phyloP scores from a whole-genome alignment of 2,888 invertebrate species.

The Scaptomyza parva region DNA sequence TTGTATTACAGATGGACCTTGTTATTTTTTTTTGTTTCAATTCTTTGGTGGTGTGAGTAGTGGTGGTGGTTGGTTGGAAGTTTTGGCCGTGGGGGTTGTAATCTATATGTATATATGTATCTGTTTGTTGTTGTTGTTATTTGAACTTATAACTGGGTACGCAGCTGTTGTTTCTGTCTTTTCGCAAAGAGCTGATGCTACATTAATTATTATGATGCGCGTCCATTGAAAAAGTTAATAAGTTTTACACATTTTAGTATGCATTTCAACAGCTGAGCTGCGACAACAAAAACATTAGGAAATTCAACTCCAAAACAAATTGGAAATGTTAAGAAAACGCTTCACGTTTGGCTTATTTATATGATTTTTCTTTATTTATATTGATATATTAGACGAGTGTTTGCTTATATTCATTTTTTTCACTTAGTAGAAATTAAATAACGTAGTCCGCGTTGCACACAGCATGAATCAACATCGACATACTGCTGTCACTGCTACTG shows the following conservation, averaged over 20 bases:
- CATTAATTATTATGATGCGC: slow-evolving; percentile 33
- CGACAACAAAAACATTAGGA: slow-evolving; percentile 5
- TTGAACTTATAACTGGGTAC: slow-evolving; percentile 50
- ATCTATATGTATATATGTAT: slow-evolving; percentile 56
- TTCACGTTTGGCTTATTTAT: slow-evolving; percentile 34
- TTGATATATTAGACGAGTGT: slow-evolving; percentile 58
- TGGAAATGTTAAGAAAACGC: slow-evolving; percentile 12
- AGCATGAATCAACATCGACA: slow-evolving; percentile 70
- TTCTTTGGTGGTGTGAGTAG: slow-evolving; percentile 28
- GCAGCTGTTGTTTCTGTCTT: slow-evolving; percentile 57
- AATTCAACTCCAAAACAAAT: slow-evolving; percentile 9
- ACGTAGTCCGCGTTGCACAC: slow-evolving; percentile 52
- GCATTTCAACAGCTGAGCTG: slow-evolving; percentile 38
- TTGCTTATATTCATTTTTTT: slow-evolving; percentile 10
- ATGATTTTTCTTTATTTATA: slow-evolving; percentile 52
- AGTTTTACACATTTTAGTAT: slow-evolving; percentile 43
- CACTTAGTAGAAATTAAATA: slow-evolving; percentile 65
- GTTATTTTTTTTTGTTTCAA: slow-evolving; percentile 30
- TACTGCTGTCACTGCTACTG: slow-evolving; percentile 32
- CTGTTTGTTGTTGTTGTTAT: slow-evolving; percentile 63
- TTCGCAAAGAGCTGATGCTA: slow-evolving; percentile 51
- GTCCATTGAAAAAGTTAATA: slow-evolving; percentile 8
- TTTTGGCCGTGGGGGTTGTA: slow-evolving; percentile 62
- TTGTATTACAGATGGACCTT: slow-evolving; percentile 42
- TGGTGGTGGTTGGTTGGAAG: slow-evolving; percentile 26